Evolutionary conservation across 2,888 invertebrate species (phyloP).

Genomic region (Pammene aurita): DNA sequence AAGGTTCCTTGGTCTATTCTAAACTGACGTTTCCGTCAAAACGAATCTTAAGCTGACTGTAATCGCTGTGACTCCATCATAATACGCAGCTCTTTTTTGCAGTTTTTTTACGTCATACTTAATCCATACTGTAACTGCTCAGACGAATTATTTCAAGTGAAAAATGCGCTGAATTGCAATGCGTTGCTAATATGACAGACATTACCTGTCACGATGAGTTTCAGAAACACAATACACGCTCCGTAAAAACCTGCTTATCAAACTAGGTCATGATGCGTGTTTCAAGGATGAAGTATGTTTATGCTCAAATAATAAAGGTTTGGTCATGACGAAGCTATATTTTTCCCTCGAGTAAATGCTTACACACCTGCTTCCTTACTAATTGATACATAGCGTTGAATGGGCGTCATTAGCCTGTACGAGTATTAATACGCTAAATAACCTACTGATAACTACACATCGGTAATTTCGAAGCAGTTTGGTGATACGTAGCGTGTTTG

Average conservation of each 20-base stretch:
- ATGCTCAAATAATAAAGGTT: constrained; percentile 18
- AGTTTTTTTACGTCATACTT: neutral
- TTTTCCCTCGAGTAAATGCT: constrained; percentile 16
- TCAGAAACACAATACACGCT: constrained; percentile 6
- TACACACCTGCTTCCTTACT: constrained; percentile 28
- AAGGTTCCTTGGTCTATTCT: too few species aligned
- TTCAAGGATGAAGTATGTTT: constrained; percentile 27
- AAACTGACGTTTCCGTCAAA: too few species aligned
- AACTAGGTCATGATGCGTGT: constrained; percentile 20
- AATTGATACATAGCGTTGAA: constrained; percentile 36
- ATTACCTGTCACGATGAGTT: constrained; percentile 26
- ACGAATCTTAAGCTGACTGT: too few species aligned
- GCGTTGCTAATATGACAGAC: constrained; percentile 12
- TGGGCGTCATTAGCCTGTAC: neutral
- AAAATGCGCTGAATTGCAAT: neutral
- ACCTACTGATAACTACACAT: neutral
- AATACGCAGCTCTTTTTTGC: neutral
- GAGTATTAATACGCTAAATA: neutral
- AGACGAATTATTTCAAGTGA: constrained; percentile 6
- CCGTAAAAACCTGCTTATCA: constrained; percentile 9
- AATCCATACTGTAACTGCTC: neutral
- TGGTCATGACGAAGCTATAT: constrained; percentile 26
- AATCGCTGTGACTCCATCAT: neutral
- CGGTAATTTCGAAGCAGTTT: neutral
- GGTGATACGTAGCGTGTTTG: too few species aligned